These are phyloP conservation scores for Thelaira solivaga DNA, from an alignment of 2,888 invertebrate genomes.

Conservation along the genomic window DNA sequence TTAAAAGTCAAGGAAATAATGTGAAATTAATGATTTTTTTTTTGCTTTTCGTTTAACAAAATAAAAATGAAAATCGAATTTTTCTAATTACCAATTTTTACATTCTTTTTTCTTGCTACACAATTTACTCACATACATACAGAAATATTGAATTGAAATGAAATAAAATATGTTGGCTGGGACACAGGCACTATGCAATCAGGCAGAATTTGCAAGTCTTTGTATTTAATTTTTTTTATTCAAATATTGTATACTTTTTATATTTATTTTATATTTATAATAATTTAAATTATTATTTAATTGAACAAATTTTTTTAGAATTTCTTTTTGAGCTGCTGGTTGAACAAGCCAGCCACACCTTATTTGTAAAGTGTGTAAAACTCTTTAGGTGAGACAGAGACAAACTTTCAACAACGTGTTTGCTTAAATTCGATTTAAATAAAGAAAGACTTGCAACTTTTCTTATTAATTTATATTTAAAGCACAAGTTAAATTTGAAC, in stretches of 20 bases:
- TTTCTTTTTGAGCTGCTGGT: constrained; percentile 27
- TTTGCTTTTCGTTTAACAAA: background rate
- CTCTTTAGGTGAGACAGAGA: constrained; percentile 50
- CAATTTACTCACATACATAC: background rate
- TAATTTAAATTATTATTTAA: background rate
- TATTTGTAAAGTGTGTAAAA: constrained; percentile 43
- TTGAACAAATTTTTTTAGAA: constrained; percentile 20
- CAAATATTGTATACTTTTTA: background rate
- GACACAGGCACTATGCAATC: background rate
- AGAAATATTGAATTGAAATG: background rate
- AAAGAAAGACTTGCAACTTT: constrained; percentile 2
- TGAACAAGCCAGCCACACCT: constrained; percentile 58
- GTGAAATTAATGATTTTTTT: background rate
- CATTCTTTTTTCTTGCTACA: background rate
- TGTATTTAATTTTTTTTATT: background rate
- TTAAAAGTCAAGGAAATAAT: constrained; percentile 39
- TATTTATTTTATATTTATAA: background rate
- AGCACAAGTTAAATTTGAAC: background rate
- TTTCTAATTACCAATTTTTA: background rate
- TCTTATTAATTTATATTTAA: background rate
- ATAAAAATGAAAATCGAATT: background rate
- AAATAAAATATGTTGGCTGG: constrained; percentile 1
- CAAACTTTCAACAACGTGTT: constrained; percentile 42
- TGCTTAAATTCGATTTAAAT: constrained; percentile 11
- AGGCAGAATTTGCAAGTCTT: background rate